Evolutionary conservation across 2,797 vertebrate genomes (phyloP).

Genomic region (Poeciliopsis gracilis): DNA sequence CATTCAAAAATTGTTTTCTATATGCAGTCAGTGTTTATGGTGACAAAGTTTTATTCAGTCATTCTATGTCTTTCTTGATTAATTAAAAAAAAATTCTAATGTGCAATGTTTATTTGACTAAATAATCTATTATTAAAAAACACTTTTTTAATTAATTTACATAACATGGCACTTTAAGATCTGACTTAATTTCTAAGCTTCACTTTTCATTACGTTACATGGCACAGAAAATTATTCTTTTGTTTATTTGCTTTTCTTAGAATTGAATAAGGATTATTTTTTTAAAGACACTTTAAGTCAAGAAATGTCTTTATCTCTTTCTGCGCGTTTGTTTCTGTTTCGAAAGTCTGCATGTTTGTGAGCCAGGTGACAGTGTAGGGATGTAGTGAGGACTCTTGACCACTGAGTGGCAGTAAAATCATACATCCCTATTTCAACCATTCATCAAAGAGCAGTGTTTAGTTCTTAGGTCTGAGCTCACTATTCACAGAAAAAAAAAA

Average conservation of each 20-base stretch:
- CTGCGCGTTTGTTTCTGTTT: not conserved
- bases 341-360: not conserved
- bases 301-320: not conserved
- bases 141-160: not conserved
- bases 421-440: conserved; percentile 6
- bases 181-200: not conserved
- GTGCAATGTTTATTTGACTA: not conserved
- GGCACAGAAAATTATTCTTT: not conserved
- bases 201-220: not conserved
- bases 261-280: not conserved
- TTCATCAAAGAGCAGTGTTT: not conserved
- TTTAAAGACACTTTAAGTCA: not conserved
- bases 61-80: not conserved
- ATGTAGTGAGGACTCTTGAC: conserved; percentile 43
- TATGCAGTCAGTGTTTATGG: too few relatives aligned
- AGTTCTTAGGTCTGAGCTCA: not conserved
- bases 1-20: not conserved
- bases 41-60: too few relatives aligned
- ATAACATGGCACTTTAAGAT: not conserved
- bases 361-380: not conserved
- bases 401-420: conserved; percentile 63
- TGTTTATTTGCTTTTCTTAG: not conserved
- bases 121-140: too few relatives aligned
- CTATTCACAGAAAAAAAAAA: not conserved
- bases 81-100: not conserved